These are phyloP conservation scores for Asteroscopus sphinx DNA, from an alignment of 2,888 invertebrate genomes.

Conservation along the genomic window DNA sequence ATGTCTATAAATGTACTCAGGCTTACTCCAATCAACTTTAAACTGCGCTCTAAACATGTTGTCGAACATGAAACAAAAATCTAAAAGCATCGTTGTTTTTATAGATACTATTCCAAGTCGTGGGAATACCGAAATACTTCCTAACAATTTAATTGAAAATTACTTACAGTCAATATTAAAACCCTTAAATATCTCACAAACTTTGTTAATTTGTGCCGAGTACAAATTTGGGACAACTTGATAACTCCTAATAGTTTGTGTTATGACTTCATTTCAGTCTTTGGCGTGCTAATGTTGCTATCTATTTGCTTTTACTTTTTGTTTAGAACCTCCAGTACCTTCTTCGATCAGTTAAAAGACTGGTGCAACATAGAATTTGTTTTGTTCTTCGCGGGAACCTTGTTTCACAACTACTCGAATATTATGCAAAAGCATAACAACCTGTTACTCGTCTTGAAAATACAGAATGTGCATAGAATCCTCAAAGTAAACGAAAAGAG, in stretches of 20 bases:
- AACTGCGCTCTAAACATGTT: background rate
- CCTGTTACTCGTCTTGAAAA: no score
- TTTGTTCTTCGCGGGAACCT: no score
- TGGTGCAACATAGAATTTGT: no score
- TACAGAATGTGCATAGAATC: no score
- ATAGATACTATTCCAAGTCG: background rate
- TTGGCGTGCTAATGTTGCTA: background rate
- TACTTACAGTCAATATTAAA: constrained; percentile 16
- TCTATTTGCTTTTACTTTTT: background rate
- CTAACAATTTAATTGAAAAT: constrained; percentile 1
- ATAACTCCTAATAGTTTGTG: constrained; percentile 7
- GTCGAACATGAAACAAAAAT: background rate
- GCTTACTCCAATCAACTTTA: background rate
- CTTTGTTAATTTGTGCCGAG: constrained; percentile 13
- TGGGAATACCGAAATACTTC: background rate
- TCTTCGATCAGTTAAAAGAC: no score
- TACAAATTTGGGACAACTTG: constrained; percentile 18
- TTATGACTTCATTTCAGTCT: constrained; percentile 12
- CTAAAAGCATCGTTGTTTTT: constrained; percentile 8
- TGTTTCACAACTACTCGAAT: no score
- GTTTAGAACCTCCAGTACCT: background rate
- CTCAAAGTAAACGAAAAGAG: no score
- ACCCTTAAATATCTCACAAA: constrained; percentile 17
- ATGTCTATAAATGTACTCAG: no score
- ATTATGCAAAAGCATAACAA: no score